These are phyloP conservation scores for Rhynchonema sp. DNA, from an alignment of 2,888 invertebrate genomes.

Conservation along the genomic window DNA sequence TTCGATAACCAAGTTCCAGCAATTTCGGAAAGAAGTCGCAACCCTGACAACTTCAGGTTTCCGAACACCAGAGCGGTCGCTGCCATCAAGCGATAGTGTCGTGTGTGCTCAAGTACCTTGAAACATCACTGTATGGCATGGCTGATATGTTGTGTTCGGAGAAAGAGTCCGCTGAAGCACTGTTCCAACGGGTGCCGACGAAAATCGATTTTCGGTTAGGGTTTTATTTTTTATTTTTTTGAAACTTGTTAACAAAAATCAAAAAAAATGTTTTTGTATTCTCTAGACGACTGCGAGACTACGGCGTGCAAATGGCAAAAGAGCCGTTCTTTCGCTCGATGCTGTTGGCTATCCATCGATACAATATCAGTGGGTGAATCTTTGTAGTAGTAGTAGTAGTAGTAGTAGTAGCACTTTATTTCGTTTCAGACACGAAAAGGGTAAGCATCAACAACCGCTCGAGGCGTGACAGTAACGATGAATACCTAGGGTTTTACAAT, in stretches of 20 bases:
- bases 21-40: too few relatives aligned
- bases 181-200: constrained; percentile 12
- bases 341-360: constrained; percentile 17
- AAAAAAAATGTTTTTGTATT: too few relatives aligned
- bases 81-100: constrained; percentile 10
- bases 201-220: constrained; percentile 12
- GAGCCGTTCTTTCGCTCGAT: constrained; percentile 19
- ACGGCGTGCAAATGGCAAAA: constrained; percentile 11
- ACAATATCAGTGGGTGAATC: constrained; percentile 11
- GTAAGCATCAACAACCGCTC: too few relatives aligned
- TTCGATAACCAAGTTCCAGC: too few relatives aligned
- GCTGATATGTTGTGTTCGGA: constrained; percentile 15
- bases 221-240: too few relatives aligned
- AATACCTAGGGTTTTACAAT: too few relatives aligned
- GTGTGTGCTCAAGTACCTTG: constrained; percentile 9
- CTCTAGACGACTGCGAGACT: neutral
- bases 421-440: too few relatives aligned
- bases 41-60: constrained; percentile 12
- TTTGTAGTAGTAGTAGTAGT: neutral
- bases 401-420: too few relatives aligned
- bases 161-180: constrained; percentile 10
- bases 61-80: constrained; percentile 10
- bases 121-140: constrained; percentile 10
- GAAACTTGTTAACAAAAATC: too few relatives aligned
- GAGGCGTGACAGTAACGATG: too few relatives aligned